Conservation (phyloP, 2,797 vertebrate genomes). For the Pachyuromys duprasi region DNA sequence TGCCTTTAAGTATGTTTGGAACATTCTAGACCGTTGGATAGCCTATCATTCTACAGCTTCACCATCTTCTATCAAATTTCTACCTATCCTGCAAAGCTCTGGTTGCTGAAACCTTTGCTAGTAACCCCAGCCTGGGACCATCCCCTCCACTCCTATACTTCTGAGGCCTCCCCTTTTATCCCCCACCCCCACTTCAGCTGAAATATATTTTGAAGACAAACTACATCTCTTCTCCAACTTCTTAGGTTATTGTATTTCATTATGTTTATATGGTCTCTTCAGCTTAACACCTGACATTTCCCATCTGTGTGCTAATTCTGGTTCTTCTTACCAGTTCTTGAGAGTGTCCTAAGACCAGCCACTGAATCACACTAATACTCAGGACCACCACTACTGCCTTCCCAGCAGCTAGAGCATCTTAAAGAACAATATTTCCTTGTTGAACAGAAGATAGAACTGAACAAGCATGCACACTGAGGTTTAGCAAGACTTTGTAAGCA, state of each 20-base stretch:
- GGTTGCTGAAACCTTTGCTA: background rate
- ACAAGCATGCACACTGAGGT: background rate
- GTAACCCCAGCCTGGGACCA: background rate
- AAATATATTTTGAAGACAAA: background rate
- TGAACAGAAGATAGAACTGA: slow-evolving; percentile 1
- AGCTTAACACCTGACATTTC: background rate
- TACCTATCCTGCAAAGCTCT: background rate
- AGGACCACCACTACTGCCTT: background rate
- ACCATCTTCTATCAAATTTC: background rate
- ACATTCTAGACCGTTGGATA: background rate
- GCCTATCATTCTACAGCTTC: background rate
- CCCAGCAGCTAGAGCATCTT: background rate
- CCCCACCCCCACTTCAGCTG: background rate
- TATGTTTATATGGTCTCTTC: background rate
- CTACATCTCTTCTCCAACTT: background rate
- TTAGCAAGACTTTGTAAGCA: background rate
- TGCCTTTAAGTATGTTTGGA: background rate
- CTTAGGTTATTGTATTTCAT: slow-evolving; percentile 18
- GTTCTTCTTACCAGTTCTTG: background rate
- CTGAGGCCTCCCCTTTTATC: background rate
- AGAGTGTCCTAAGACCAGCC: background rate
- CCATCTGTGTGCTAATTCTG: slow-evolving; percentile 11
- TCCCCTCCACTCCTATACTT: background rate
- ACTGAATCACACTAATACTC: background rate
- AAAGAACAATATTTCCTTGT: background rate